These are phyloP conservation scores for Phylloscopus trochiloides DNA, from an alignment of 2,113 vertebrate genomes.

Conservation along the genomic window DNA sequence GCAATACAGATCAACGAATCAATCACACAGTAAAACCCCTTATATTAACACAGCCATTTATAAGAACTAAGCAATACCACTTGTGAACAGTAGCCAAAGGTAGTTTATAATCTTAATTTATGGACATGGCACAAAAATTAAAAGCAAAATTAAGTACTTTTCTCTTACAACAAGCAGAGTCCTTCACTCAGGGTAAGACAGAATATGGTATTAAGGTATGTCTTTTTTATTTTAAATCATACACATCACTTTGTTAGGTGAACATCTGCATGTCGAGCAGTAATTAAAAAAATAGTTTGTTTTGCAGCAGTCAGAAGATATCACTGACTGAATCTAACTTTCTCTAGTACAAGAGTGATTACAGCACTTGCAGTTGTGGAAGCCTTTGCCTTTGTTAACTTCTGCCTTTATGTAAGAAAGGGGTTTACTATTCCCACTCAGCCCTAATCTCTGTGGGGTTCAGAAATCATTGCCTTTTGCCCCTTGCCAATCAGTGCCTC, in stretches of 20 bases:
- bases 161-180: neutral
- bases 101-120: neutral
- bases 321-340: neutral
- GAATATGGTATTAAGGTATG: neutral
- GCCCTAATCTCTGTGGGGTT: neutral
- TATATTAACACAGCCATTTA: neutral
- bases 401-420: neutral
- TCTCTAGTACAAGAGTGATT: neutral
- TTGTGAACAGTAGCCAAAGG: neutral
- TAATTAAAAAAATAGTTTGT: neutral
- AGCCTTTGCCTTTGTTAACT: neutral
- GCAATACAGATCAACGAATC: neutral
- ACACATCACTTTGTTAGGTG: neutral
- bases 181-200: neutral
- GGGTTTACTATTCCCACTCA: neutral
- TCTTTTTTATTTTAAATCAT: neutral
- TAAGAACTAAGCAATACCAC: neutral
- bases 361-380: neutral
- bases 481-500: neutral
- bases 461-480: neutral
- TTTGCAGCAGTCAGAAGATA: neutral
- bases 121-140: neutral
- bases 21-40: neutral
- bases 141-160: neutral
- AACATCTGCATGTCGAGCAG: neutral